Evolutionary conservation across 2,797 vertebrate species (phyloP).

Genomic region (Furcifer pardalis): DNA sequence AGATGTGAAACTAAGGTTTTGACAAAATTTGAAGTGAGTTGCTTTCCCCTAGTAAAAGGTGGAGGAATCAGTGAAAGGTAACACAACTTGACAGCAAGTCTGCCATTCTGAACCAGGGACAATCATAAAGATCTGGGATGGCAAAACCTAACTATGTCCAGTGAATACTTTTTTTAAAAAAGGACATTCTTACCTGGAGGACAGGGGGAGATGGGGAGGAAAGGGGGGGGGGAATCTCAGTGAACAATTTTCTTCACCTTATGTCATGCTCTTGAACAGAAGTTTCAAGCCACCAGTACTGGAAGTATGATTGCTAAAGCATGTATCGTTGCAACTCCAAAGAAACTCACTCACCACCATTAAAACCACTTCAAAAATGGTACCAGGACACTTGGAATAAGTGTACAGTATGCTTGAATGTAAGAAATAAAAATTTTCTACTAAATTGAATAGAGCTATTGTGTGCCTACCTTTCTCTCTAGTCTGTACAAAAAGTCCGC

Average conservation of each 20-base stretch:
- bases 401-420: background rate
- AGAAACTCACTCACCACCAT: background rate
- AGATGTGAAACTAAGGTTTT: constrained; percentile 12
- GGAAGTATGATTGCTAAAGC: background rate
- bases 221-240: background rate
- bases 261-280: background rate
- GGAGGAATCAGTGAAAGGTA: constrained; percentile 19
- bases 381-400: background rate
- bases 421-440: background rate
- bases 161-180: background rate
- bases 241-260: background rate
- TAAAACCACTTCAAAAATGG: background rate
- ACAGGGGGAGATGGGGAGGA: no score
- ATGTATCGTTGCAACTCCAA: background rate
- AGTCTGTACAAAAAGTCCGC: background rate
- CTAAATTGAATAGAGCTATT: background rate
- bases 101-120: background rate
- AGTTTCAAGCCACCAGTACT: background rate
- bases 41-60: constrained; percentile 10
- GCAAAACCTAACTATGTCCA: background rate
- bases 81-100: constrained; percentile 10
- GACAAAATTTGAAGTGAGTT: constrained; percentile 29
- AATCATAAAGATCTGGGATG: background rate
- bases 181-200: background rate
- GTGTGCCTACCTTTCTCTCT: background rate